A percentile compares a stretch with the other conserved stretches of the same genome.
These are phyloP conservation scores for Antheraea yamamai DNA, from an alignment of 2,888 invertebrate genomes.

Conservation along the genomic window DNA sequence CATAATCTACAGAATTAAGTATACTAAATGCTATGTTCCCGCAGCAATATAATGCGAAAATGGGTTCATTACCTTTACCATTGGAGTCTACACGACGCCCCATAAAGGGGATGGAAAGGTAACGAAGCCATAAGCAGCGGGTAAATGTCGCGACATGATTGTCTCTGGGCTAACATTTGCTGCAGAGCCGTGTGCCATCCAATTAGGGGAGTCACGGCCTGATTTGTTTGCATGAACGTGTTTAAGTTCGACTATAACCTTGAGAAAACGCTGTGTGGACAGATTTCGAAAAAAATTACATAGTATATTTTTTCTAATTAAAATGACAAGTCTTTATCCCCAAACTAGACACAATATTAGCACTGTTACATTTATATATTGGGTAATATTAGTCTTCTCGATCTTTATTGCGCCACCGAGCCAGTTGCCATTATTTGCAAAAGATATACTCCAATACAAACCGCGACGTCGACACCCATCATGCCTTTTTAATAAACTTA, in stretches of 20 bases:
- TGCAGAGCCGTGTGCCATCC: constrained; percentile 48
- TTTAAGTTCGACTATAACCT: constrained; percentile 31
- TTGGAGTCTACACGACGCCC: constrained; percentile 26
- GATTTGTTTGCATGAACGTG: constrained; percentile 38
- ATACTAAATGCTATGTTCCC: constrained; percentile 9
- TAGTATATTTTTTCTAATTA: not conserved
- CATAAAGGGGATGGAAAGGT: constrained; percentile 53
- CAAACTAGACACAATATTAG: too few relatives aligned
- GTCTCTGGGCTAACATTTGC: constrained; percentile 70
- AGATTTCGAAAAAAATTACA: not conserved
- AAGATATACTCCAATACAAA: not conserved
- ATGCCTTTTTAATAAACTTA: not conserved
- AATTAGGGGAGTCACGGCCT: constrained; percentile 56
- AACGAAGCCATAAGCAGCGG: constrained; percentile 49
- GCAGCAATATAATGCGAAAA: constrained; percentile 24
- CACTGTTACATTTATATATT: too few relatives aligned
- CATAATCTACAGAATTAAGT: not conserved
- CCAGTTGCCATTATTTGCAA: not conserved
- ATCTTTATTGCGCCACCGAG: not conserved
- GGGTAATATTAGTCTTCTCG: not conserved
- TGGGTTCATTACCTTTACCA: constrained; percentile 32
- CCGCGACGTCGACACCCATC: not conserved
- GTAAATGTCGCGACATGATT: constrained; percentile 68
- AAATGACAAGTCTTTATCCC: too few relatives aligned
- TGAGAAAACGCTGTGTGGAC: constrained; percentile 23